Evolutionary conservation across 2,888 invertebrate genomes (phyloP), one percentile per base, ranked within the genome.

Genomic region (Thereva unica): DNA sequence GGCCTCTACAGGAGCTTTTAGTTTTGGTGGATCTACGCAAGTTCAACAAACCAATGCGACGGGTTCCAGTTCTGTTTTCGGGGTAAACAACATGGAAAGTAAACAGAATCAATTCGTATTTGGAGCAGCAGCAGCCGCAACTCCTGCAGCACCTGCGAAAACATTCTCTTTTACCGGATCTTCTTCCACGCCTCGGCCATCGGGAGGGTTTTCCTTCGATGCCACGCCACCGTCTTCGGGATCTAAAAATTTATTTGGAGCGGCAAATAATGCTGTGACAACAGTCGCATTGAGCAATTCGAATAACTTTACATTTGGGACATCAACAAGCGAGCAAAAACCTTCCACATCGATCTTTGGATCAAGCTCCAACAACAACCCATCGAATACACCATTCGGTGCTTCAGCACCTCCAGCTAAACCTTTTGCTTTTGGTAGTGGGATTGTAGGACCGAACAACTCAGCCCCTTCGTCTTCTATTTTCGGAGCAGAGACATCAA

Each of bases 381-480:
- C 10, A 3, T 34, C 12, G 34, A 37, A 37, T 7, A 4, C n/a
- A 8, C 9, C 5, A 0, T 52, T 52, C 7, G 52, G 52, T 3
- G 5, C 5, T 50, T 1, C 45, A 7, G 9, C 45, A 45, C 10
- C 45, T 9, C 34, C 12, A 5, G 52, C 34, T 4, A 53, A 52
- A 35, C 4, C 63, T 7, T 64, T 64, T 42, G 37, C 34, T 9
- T 64, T 64, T 53, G 50, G 41, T 9, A 23, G 44, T 44, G 9
- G n/a, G 6, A 44, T 4, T 8, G 23, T 23, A 23, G 23, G 23
- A 2, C 2, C 23, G 23, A 44, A 44, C 44, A 44, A 4, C 9
- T 9, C 44, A 44, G 42, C 7, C 3, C 10, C 47, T 47, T 8
- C 23, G 2, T 4, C 7, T 8, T 37, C 10, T n/a, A 6, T 8